A percentile compares a stretch with the other conserved stretches of the same genome.
Conservation (phyloP, 1,140 invertebrate genomes). For the Phortica variegata region DNA sequence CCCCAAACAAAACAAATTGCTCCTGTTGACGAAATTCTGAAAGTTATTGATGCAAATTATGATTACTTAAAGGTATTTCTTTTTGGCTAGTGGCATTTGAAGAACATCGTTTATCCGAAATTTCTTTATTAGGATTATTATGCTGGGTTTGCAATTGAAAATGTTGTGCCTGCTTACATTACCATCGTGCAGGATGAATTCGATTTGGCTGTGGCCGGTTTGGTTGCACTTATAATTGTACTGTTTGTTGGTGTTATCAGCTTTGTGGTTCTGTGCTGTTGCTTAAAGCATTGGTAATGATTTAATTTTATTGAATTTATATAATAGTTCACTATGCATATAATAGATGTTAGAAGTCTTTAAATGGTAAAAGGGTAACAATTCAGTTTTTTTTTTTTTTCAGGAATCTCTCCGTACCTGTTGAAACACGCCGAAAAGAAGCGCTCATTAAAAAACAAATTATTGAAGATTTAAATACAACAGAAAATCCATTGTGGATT, state of each 20-base stretch:
- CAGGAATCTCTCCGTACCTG: slow-evolving; percentile 62
- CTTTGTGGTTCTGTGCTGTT: slow-evolving; percentile 85
- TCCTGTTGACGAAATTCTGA: slow-evolving; percentile 76
- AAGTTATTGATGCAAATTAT: slow-evolving; percentile 82
- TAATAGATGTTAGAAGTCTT: neutral
- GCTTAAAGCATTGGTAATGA: slow-evolving; percentile 76
- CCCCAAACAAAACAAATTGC: slow-evolving; percentile 72
- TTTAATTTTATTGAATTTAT: no score
- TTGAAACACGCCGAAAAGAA: slow-evolving; percentile 63
- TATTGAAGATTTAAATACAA: slow-evolving; percentile 81
- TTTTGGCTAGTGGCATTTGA: neutral
- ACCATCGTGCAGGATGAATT: slow-evolving; percentile 70
- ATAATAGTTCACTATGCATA: slow-evolving; percentile 54
- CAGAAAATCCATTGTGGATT: slow-evolving; percentile 90
- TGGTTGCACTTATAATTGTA: slow-evolving; percentile 83
- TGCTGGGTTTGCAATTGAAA: slow-evolving; percentile 76
- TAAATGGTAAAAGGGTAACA: neutral
- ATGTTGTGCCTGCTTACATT: slow-evolving; percentile 70
- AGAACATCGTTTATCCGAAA: neutral
- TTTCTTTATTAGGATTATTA: slow-evolving; percentile 44
- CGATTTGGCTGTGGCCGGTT: slow-evolving; percentile 79
- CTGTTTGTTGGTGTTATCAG: slow-evolving; percentile 84
- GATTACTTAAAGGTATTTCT: slow-evolving; percentile 70
- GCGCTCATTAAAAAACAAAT: slow-evolving; percentile 80
- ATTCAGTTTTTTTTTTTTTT: slow-evolving; percentile 4